Base-by-base conservation (phyloP, 2,797 vertebrate species). In the Pseudochaenichthys georgianus region DNA sequence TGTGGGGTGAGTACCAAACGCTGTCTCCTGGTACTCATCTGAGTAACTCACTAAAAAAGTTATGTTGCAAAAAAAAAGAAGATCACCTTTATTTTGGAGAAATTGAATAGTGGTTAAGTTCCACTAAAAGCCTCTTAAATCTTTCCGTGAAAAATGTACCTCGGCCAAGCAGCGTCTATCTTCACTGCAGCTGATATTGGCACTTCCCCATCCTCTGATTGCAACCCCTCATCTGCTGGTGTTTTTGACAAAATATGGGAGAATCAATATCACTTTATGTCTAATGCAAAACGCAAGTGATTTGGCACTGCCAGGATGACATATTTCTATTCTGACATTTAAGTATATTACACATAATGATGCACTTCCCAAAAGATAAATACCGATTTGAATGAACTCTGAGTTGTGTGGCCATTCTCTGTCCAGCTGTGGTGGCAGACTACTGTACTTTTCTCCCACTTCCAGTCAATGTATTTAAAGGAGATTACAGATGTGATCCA, bases 381-480 rank as follows among this genome's bases (percentile, higher is more conserved):
- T 89, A 94, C 81, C 48, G 89, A 94, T 92, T 94, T 88, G 84
- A 93, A 81, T 89, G 84, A 91, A 93, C 92, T 87, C 76, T 77
- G 90, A 93, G 87, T 85, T 86, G 87, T 91, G 81, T 84, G 91
- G 89, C 89, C 84, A 50, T 89, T 85, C 60, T 77, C 54, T 41
- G 81, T 93, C 85, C 89, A 90, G 85, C 82, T 91, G 91, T 76
- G 83, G 90, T 93, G 85, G 88, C 89, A 87, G 85, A 92, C 87
- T 92, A 89, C 91, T 92, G 90, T 89, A 88, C 90, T 93, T 91
- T 93, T 78, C 87, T 88, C 79, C 83, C 81, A 87, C 86, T 93
- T 93, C 85, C 90, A 87, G 93, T 88, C 89, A 90, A 89, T 87
- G 77, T 91, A 93, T 94, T 94, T 93, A 91, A 85, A 92, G 88